Evolutionary conservation across 2,797 vertebrate genomes (phyloP).

Genomic region (Crocodylus rhombifer): DNA sequence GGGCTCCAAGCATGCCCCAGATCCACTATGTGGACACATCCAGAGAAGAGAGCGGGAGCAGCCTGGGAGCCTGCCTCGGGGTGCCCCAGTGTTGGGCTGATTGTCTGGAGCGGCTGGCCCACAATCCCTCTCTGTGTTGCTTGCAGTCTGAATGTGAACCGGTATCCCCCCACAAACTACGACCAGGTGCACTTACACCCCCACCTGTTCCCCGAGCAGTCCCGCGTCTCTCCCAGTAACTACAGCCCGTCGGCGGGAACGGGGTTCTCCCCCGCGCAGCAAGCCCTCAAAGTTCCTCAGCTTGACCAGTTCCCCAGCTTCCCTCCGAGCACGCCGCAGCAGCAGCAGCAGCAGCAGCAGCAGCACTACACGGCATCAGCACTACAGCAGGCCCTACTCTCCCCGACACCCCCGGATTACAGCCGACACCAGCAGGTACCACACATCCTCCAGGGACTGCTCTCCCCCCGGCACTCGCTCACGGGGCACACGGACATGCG

Average conservation of each 20-base stretch:
- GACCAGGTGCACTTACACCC: conserved; percentile 94
- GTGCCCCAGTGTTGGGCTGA: neutral
- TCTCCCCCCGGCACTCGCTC: conserved; percentile 96
- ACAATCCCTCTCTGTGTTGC: conserved; percentile 48
- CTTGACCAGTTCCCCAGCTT: conserved; percentile 90
- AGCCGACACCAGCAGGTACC: conserved; percentile 93
- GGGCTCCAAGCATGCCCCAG: too few relatives aligned
- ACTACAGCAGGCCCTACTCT: conserved; percentile 97
- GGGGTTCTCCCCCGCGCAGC: conserved; percentile 86
- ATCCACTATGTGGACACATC: neutral
- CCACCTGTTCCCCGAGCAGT: conserved; percentile 89
- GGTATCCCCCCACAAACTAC: conserved; percentile 90
- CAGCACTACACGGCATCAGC: conserved; percentile 89
- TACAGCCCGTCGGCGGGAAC: conserved; percentile 79
- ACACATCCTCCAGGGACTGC: conserved; percentile 95
- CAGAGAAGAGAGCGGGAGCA: neutral
- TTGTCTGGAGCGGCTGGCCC: accelerated
- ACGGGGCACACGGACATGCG: conserved; percentile 93
- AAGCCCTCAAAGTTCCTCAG: conserved; percentile 90
- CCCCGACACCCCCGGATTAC: conserved; percentile 94
- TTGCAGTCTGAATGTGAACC: conserved; percentile 87
- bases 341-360: conserved; percentile 72
- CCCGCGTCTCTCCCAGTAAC: conserved; percentile 78
- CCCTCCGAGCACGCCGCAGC: conserved; percentile 78
- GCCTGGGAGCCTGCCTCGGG: accelerated